These are phyloP conservation scores for Dermochelys coriacea DNA, from an alignment of 2,797 vertebrate genomes.

Conservation along the genomic window DNA sequence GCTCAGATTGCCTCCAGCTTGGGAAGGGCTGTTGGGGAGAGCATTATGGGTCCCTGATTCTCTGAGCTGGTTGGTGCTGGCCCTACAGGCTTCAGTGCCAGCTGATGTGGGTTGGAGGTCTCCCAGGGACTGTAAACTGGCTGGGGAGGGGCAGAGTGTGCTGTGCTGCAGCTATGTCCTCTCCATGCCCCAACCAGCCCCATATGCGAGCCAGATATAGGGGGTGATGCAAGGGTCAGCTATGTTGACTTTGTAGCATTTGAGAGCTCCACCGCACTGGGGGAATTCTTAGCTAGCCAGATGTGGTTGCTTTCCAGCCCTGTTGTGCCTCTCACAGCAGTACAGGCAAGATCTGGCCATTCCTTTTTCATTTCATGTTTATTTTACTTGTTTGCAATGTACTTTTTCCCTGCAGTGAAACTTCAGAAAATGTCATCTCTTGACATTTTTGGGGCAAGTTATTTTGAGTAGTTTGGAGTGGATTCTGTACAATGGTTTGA, in stretches of 20 bases:
- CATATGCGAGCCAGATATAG: not conserved
- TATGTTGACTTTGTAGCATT: accelerated
- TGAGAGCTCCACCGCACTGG: not conserved
- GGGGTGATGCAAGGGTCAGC: not conserved
- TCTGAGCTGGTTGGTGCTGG: accelerated
- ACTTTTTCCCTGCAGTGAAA: conserved; percentile 52
- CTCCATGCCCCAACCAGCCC: not conserved
- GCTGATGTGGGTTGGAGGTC: too few species aligned
- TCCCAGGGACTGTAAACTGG: not conserved
- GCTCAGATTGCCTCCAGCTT: not conserved
- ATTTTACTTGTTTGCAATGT: conserved; percentile 51
- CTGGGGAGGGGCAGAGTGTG: not conserved
- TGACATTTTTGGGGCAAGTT: conserved; percentile 64
- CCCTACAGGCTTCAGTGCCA: not conserved
- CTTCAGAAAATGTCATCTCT: conserved; percentile 53
- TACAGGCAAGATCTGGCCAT: not conserved
- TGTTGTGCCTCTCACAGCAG: not conserved
- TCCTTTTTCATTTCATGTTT: not conserved
- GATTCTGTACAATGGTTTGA: conserved; percentile 1
- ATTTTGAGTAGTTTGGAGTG: conserved; percentile 3
- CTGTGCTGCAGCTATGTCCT: not conserved
- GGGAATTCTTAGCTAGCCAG: not conserved
- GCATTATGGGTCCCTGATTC: not conserved
- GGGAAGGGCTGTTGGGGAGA: not conserved
- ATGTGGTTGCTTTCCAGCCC: not conserved